Evolutionary conservation across 2,113 vertebrate species (phyloP).

Genomic region (Cinclus cinclus): DNA sequence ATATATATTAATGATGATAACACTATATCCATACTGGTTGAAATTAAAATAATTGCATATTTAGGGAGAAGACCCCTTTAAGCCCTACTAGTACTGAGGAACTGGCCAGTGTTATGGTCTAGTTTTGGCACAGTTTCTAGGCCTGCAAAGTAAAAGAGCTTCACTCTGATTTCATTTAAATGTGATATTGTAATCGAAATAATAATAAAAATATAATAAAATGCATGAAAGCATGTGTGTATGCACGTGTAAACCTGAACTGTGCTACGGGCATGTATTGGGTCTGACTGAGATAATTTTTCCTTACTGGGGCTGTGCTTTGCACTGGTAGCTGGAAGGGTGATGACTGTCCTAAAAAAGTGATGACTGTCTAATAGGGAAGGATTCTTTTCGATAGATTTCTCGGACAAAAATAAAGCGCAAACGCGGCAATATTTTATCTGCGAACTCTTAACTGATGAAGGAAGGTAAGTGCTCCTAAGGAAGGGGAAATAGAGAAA

Average conservation of each 20-base stretch:
- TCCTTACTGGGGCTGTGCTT: not conserved
- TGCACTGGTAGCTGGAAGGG: not conserved
- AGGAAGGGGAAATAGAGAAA: rapidly evolving
- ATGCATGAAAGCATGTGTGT: not conserved
- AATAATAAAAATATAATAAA: not conserved
- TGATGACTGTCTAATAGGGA: not conserved
- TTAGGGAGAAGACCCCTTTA: not conserved
- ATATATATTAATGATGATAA: not conserved
- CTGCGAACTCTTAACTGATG: not conserved
- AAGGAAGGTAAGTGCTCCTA: not conserved
- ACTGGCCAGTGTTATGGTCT: not conserved
- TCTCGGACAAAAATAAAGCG: not conserved
- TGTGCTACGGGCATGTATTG: not conserved
- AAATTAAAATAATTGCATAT: not conserved
- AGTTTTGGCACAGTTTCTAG: not conserved
- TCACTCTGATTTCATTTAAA: not conserved
- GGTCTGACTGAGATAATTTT: not conserved
- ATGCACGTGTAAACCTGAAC: not conserved
- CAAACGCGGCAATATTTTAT: rapidly evolving
- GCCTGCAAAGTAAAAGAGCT: not conserved
- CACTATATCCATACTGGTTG: not conserved
- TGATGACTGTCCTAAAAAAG: not conserved
- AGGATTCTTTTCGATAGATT: too few relatives aligned
- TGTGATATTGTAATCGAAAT: not conserved
- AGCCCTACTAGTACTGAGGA: not conserved